Percentiles rank a stretch among this genome's conserved stretches.
Evolutionary conservation across 2,797 vertebrate genomes (phyloP).

Genomic region (Paratrypauchen microcephalus): DNA sequence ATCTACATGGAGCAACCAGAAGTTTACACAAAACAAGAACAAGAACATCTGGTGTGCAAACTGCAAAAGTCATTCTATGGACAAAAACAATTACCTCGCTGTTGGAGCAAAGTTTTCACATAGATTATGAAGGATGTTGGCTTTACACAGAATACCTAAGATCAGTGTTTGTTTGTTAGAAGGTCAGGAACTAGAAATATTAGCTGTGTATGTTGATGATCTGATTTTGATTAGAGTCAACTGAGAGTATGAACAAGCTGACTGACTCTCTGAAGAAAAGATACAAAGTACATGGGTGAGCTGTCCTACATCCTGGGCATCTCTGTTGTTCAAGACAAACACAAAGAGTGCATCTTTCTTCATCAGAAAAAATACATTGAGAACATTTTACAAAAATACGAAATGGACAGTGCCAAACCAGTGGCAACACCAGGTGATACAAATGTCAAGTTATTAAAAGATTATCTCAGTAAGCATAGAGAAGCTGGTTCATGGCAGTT

Average conservation of each 20-base stretch:
- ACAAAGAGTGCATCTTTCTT: background rate
- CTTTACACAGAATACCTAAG: background rate
- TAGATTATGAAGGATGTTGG: background rate
- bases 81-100: too few species aligned
- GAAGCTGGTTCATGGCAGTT: too few species aligned
- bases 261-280: background rate
- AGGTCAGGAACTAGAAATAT: background rate
- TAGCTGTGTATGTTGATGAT: background rate
- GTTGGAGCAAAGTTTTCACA: too few species aligned
- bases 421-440: too few species aligned
- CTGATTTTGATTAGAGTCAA: background rate
- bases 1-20: too few species aligned
- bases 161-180: background rate
- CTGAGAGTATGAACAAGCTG: background rate
- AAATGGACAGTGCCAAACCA: background rate
- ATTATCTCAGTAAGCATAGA: too few species aligned
- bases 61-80: too few species aligned
- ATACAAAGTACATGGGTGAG: too few species aligned
- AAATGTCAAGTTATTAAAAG: too few species aligned
- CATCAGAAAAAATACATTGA: background rate
- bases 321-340: background rate
- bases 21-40: too few species aligned
- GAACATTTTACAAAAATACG: background rate
- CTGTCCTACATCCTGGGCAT: too few species aligned
- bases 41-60: too few species aligned